Conservation (phyloP, 2,113 vertebrate genomes). For the Hemiprocne comata region DNA sequence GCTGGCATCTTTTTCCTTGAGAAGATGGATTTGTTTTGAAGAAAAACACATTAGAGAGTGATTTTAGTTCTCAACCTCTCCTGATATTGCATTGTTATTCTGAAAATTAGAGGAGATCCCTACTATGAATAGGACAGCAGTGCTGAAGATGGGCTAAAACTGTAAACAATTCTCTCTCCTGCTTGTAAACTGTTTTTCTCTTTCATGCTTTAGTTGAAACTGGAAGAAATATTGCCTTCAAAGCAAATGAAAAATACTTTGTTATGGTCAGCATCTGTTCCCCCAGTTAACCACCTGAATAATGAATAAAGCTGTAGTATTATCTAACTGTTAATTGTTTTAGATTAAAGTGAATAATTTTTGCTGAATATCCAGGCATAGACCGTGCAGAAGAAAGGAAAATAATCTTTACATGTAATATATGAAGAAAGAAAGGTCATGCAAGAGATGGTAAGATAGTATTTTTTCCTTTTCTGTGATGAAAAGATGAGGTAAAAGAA, state of each 20-base stretch:
- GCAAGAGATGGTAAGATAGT: background rate
- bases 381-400: background rate
- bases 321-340: background rate
- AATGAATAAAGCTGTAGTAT: background rate
- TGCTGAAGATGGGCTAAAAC: background rate
- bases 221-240: background rate
- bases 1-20: background rate
- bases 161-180: background rate
- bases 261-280: background rate
- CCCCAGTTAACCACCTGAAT: background rate
- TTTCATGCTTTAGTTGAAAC: background rate
- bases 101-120: background rate
- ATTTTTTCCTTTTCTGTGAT: background rate
- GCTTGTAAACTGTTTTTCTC: background rate
- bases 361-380: background rate
- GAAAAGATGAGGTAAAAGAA: background rate
- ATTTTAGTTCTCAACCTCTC: background rate
- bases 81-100: background rate
- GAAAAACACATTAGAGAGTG: background rate
- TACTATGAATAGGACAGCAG: background rate
- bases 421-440: background rate
- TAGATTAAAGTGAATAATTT: background rate
- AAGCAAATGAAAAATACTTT: background rate
- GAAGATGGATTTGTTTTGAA: background rate
- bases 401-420: background rate